A percentile compares a stretch with the other conserved stretches of the same genome.
Conservation (phyloP, 2,797 vertebrate genomes). For the Avahi laniger region DNA sequence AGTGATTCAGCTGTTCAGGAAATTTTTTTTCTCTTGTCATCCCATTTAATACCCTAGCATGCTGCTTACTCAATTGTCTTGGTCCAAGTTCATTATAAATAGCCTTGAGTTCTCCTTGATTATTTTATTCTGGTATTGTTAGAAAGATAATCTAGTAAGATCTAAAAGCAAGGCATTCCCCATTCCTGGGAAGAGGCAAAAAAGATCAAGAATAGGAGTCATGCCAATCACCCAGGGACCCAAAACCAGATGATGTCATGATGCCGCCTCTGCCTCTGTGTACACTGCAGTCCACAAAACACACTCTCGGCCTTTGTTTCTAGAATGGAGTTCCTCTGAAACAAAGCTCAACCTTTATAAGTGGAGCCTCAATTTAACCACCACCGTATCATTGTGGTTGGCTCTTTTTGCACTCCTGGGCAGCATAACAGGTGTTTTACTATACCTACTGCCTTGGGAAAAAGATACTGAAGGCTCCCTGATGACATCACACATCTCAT, state of each 20-base stretch:
- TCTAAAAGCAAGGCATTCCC: constrained; percentile 7
- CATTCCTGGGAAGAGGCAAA: background rate
- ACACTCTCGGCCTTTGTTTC: background rate
- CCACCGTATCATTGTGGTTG: background rate
- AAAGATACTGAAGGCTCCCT: background rate
- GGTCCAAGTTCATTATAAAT: background rate
- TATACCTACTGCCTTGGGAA: background rate
- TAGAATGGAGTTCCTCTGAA: constrained; percentile 18
- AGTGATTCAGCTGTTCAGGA: background rate
- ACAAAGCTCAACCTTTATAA: constrained; percentile 32
- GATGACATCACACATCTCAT: background rate
- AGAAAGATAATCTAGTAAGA: background rate
- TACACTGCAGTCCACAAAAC: background rate
- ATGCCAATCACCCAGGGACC: background rate
- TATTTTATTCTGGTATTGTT: background rate
- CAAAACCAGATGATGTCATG: background rate
- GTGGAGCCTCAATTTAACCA: background rate
- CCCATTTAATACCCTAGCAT: background rate
- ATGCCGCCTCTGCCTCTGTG: background rate
- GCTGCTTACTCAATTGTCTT: constrained; percentile 4
- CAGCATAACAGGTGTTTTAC: background rate
- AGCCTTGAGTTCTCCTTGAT: background rate
- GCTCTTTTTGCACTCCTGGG: background rate
- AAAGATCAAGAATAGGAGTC: background rate
- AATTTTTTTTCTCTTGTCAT: background rate